These are phyloP conservation scores for Drosophila elegans DNA, from an alignment of 1,140 invertebrate species.

Conservation along the genomic window DNA sequence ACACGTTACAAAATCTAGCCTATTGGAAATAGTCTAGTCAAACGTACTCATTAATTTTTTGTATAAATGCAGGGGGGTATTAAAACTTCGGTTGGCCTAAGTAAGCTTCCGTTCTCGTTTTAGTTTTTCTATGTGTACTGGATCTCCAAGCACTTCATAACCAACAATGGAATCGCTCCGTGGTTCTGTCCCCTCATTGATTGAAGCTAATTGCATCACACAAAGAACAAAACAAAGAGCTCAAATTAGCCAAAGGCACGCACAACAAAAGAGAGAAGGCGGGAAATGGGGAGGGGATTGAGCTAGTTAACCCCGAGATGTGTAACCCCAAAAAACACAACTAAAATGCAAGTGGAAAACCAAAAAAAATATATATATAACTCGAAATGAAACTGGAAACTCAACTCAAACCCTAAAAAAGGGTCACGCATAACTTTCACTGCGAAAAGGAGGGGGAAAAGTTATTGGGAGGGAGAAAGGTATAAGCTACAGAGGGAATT, in stretches of 20 bases:
- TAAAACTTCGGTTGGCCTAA: too few relatives aligned
- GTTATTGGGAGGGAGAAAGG: background rate
- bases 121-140: background rate
- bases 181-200: constrained; percentile 59
- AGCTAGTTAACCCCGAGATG: constrained; percentile 51
- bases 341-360: constrained; percentile 54
- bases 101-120: background rate
- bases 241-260: constrained; percentile 43
- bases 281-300: background rate
- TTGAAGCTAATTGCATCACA: constrained; percentile 74
- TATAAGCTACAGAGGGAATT: background rate
- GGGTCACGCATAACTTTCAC: constrained; percentile 60
- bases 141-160: constrained; percentile 11
- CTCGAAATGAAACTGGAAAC: constrained; percentile 33
- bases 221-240: constrained; percentile 45
- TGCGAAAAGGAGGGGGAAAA: background rate
- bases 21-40: too few relatives aligned
- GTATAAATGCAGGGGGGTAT: too few relatives aligned
- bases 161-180: constrained; percentile 38
- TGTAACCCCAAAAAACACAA: constrained; percentile 43
- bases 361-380: constrained; percentile 30
- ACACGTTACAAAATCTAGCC: too few relatives aligned
- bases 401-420: constrained; percentile 19
- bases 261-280: constrained; percentile 14
- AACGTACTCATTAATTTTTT: too few relatives aligned